Evolutionary conservation across 2,888 invertebrate genomes (phyloP).

Genomic region (Troides helena): DNA sequence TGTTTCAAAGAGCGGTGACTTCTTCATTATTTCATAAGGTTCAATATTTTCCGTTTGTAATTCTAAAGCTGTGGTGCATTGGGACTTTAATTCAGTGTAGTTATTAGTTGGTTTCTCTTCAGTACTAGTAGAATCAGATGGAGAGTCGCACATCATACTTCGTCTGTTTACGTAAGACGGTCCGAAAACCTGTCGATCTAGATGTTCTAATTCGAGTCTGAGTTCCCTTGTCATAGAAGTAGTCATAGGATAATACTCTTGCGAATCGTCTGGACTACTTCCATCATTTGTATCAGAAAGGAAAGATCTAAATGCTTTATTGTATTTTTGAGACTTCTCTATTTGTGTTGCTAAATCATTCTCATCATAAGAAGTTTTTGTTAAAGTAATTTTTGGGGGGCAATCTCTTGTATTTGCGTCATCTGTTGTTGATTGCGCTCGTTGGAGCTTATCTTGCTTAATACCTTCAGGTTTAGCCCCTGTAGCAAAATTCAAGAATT

Average conservation of each 20-base stretch:
- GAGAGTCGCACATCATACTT: constrained; percentile 66
- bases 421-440: constrained; percentile 63
- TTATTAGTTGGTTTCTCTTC: constrained; percentile 62
- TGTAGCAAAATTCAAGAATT: constrained; percentile 89
- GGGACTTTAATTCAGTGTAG: constrained; percentile 49
- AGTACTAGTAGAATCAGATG: constrained; percentile 68
- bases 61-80: constrained; percentile 45
- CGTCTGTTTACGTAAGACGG: constrained; percentile 63
- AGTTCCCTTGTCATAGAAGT: constrained; percentile 92
- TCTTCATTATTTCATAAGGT: constrained; percentile 52
- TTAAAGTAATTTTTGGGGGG: constrained; percentile 64
- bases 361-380: constrained; percentile 62
- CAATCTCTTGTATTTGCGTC: constrained; percentile 53
- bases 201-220: constrained; percentile 89
- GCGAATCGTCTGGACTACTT: constrained; percentile 89
- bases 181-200: constrained; percentile 92
- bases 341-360: constrained; percentile 47
- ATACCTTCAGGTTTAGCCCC: constrained; percentile 73
- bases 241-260: constrained; percentile 92
- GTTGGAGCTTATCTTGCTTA: constrained; percentile 57
- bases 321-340: constrained; percentile 48
- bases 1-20: constrained; percentile 63
- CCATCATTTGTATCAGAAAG: constrained; percentile 74
- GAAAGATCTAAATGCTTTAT: constrained; percentile 52
- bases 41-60: constrained; percentile 47